Percentiles rank a stretch among this genome's conserved stretches.
These are phyloP conservation scores for Sorex maritimensis DNA, from an alignment of 2,797 vertebrate species.

Conservation along the genomic window DNA sequence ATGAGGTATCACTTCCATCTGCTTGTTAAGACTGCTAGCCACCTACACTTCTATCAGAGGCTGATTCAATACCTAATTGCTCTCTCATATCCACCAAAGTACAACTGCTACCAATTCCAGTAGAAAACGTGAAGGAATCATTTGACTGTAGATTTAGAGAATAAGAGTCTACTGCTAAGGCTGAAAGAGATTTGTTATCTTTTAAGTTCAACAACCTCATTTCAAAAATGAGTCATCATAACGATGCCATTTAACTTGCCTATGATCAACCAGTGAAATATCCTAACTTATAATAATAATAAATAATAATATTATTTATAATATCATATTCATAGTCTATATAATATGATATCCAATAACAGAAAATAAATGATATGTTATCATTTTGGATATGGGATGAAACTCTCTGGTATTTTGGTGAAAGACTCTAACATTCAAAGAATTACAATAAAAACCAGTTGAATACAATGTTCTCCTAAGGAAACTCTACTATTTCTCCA, in stretches of 20 bases:
- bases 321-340: constrained; percentile 31
- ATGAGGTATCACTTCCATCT: constrained; percentile 48
- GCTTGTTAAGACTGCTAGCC: constrained; percentile 44
- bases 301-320: constrained; percentile 17
- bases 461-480: not conserved
- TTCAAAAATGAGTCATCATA: constrained; percentile 30
- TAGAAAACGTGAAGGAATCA: not conserved
- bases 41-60: constrained; percentile 39
- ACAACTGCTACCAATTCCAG: not conserved
- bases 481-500: not conserved
- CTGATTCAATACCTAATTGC: constrained; percentile 52
- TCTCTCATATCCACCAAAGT: constrained; percentile 14
- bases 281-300: not conserved
- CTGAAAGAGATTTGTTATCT: not conserved
- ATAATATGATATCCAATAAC: not conserved
- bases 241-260: not conserved
- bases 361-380: not conserved
- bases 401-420: constrained; percentile 20
- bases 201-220: not conserved
- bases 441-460: not conserved
- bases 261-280: constrained; percentile 14
- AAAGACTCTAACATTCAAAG: not conserved
- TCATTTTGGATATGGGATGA: constrained; percentile 1
- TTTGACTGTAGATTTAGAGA: not conserved
- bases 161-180: not conserved